These are phyloP conservation scores for cattle (Bos taurus) DNA, from an alignment of 2,113 vertebrate genomes.

Conservation along the genomic window ARS-UCD2.0 NC_037334.1:62001001-62001500, in stretches of 20 bases:
- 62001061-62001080: not conserved
- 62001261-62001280: not conserved
- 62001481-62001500: not conserved
- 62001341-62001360: slow-evolving; percentile 32
- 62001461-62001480: slow-evolving; percentile 29
- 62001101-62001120: not conserved
- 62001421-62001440: slow-evolving; percentile 12
- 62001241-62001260: not conserved
- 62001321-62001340: slow-evolving; percentile 62
- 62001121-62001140: not conserved
- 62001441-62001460: slow-evolving; percentile 3
- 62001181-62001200: not conserved
- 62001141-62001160: not conserved
- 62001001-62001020: not conserved
- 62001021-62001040: not conserved
- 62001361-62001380: slow-evolving; percentile 26
- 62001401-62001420: slow-evolving; percentile 42
- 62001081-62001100: not conserved
- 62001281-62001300: not conserved
- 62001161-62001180: not conserved
- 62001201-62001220: not conserved
- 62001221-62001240: not conserved
- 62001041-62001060: not conserved
- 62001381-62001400: slow-evolving; percentile 20
- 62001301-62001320: not conserved